Conservation (phyloP, 1,140 invertebrate genomes). For the Drosophila sp. region DNA sequence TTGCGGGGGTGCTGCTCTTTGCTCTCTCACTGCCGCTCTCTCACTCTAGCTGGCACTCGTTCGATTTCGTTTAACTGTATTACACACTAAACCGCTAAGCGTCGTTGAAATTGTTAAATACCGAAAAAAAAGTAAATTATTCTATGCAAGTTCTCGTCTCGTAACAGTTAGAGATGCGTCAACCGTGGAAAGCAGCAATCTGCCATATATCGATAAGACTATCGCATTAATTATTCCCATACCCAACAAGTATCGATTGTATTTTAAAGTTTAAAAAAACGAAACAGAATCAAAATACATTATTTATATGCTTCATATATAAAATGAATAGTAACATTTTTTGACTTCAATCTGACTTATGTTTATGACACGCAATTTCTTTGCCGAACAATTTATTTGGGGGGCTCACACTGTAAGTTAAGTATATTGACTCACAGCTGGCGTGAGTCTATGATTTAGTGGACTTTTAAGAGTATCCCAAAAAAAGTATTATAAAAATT, state of each 20-base stretch:
- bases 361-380: no score
- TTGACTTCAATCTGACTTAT: no score
- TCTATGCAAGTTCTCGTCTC: slow-evolving; percentile 10
- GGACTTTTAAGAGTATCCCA: no score
- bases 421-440: no score
- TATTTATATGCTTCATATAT: no score
- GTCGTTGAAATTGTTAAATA: slow-evolving; percentile 1
- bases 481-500: no score
- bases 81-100: slow-evolving; percentile 6
- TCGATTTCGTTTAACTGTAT: slow-evolving; percentile 5
- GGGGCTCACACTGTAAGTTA: no score
- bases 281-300: no score
- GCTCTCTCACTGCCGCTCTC: neutral
- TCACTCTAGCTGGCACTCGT: neutral
- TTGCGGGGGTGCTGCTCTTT: neutral
- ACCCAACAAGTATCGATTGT: neutral
- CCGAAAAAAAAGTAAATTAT: neutral
- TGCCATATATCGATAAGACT: neutral
- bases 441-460: no score
- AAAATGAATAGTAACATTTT: no score
- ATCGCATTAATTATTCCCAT: neutral
- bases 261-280: neutral
- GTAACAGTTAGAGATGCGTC: slow-evolving; percentile 1
- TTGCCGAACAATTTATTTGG: no score
- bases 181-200: neutral